Conservation (phyloP, 30 jellyfish, hydroid and myxozoan species). For the Mastigias papua region DNA sequence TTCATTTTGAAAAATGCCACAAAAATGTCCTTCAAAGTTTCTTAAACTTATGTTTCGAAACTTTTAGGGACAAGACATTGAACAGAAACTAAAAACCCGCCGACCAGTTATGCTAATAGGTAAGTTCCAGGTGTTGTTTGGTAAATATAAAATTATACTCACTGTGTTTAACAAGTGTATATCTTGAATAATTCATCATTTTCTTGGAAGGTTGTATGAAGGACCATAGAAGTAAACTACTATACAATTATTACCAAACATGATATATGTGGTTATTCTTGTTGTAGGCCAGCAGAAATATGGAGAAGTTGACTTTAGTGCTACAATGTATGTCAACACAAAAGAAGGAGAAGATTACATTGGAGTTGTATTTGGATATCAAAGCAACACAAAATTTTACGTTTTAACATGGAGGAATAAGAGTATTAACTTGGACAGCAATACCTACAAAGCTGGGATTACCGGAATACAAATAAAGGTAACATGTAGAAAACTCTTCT, state of each 20-base stretch:
- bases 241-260: no score
- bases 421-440: slow-evolving; percentile 60
- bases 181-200: no score
- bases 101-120: slow-evolving; percentile 89
- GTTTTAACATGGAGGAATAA: slow-evolving; percentile 84
- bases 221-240: no score
- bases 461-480: slow-evolving; percentile 92
- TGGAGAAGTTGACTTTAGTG: slow-evolving; percentile 91
- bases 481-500: no score
- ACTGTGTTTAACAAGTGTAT: no score
- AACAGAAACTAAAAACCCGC: slow-evolving; percentile 69
- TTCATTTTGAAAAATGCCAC: no score
- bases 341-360: slow-evolving; percentile 80
- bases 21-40: no score
- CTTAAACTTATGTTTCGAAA: not conserved
- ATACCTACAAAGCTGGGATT: slow-evolving; percentile 90
- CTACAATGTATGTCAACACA: slow-evolving; percentile 82
- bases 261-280: not conserved
- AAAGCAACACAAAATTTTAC: slow-evolving; percentile 78
- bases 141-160: no score
- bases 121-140: no score
- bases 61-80: slow-evolving; percentile 85
- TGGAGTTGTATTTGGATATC: slow-evolving; percentile 93
- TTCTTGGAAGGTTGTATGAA: no score
- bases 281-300: slow-evolving; percentile 82